Base-by-base conservation (phyloP, 2,113 vertebrate genomes). In the Callocephalon fimbriatum region DNA sequence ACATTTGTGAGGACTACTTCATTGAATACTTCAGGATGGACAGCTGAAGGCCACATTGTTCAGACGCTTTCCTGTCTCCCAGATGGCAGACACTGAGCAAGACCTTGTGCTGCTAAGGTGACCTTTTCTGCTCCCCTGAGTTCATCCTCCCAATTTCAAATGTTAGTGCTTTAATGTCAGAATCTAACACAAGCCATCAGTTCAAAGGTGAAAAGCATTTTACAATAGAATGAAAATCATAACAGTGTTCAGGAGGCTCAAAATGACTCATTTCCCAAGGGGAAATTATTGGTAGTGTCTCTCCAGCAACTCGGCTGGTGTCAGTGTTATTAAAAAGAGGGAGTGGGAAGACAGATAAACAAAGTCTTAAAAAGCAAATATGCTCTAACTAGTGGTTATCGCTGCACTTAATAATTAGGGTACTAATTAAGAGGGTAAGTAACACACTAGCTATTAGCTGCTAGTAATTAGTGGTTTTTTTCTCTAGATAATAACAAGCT, bases 371-470 rank as follows among this genome's bases (percentile, higher is more conserved):
- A 95, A 93, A 86, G 82, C 90, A 93, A 83, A 76, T 93, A 74
- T 7, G 3, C 90, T 96, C 82, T 88, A 90, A 95, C 78, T 83
- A 80, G 88, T 92, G 90, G 75, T 97, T 97, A 96, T 96, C 93
- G 77, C 93, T 50, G 35, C 88, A 88, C 72, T 90, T 96, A 96
- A 96, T 96, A 95, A 96, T 93, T 88, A 95, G 67, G 37, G 29
- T 63, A 67, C 88, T 95, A 97, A 97, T 96, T 95, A 95, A 95
- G 76, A 96, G 88, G 68, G 54, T 92, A 95, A 94, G 90, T 90
- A 94, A 92, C 82, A 95, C 47, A 75, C 54, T 70, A 92, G 79
- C 85, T 97, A 92, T 94, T 97, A 96, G 75, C 72, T 68, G 77
- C 79, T 77, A 75, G 86, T 94, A 96, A 97, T 96, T 96, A 94